Evolutionary conservation across 2,113 vertebrate genomes (phyloP).

Genomic region (cattle (Bos taurus)): ARS-UCD2.0 NC_037344.1:36174501-36175000

Average conservation of each 20-base stretch:
- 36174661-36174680: neutral
- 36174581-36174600: neutral
- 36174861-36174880: neutral
- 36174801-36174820: constrained; percentile 29
- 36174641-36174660: neutral
- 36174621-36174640: neutral
- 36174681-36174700: neutral
- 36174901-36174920: constrained; percentile 32
- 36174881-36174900: neutral
- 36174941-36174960: neutral
- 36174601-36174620: neutral
- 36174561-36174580: neutral
- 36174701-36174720: neutral
- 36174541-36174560: neutral
- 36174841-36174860: neutral
- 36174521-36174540: neutral
- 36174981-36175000: neutral
- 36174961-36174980: neutral
- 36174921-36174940: neutral
- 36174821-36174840: neutral
- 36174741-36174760: neutral
- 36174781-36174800: neutral
- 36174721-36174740: neutral
- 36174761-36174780: neutral
- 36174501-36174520: neutral